Conservation (phyloP, 1,140 invertebrate genomes). For the Lepidotrigona ventralis region DNA sequence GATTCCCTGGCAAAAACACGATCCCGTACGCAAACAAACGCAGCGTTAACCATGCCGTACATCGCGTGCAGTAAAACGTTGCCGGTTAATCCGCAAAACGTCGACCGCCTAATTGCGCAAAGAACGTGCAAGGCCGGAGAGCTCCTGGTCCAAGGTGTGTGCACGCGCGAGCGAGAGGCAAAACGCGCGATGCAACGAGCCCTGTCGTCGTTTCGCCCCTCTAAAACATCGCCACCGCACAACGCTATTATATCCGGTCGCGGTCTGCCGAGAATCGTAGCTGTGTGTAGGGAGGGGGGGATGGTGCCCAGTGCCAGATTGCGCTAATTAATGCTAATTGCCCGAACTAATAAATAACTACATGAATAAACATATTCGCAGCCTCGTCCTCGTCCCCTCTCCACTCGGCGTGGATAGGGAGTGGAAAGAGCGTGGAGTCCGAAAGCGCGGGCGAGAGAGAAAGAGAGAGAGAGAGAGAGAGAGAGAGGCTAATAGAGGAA, state of each 20-base stretch:
- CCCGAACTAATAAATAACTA: slow-evolving; percentile 75
- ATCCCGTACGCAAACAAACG: background rate
- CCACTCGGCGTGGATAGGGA: background rate
- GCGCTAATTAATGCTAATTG: slow-evolving; percentile 78
- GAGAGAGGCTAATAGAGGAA: slow-evolving; percentile 45
- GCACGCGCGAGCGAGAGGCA: background rate
- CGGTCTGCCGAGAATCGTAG: slow-evolving; percentile 36
- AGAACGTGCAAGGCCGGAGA: background rate
- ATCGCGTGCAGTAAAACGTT: background rate
- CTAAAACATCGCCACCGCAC: slow-evolving; percentile 59
- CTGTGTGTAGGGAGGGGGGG: slow-evolving; percentile 8
- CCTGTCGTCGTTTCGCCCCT: slow-evolving; percentile 15
- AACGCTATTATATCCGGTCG: slow-evolving; percentile 46
- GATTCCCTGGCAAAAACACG: background rate
- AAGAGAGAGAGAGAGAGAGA: background rate
- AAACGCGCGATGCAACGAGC: slow-evolving; percentile 24
- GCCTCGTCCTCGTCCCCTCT: background rate
- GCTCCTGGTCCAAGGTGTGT: background rate
- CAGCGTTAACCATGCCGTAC: background rate
- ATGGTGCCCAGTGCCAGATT: slow-evolving; percentile 66
- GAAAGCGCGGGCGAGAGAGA: too few species aligned
- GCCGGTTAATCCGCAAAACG: background rate
- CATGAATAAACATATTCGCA: slow-evolving; percentile 74
- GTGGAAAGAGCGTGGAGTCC: background rate
- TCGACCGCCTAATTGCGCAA: background rate